Evolutionary conservation across 1,140 invertebrate genomes (phyloP).

Genomic region (Eriocheir sinensis): DNA sequence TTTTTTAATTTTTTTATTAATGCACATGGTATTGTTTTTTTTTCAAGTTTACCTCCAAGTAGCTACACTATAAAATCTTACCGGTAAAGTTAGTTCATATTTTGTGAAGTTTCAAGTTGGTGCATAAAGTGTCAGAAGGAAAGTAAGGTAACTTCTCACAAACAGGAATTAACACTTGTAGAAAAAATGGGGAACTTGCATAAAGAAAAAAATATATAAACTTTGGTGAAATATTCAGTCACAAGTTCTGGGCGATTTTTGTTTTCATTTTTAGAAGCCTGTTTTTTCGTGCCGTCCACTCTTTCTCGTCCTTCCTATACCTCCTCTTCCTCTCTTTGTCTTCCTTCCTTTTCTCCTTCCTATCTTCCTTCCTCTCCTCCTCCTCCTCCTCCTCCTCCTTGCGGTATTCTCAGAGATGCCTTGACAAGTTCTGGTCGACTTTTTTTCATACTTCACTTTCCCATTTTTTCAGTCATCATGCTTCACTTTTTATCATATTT

Average conservation of each 20-base stretch:
- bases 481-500: no score
- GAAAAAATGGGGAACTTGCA: background rate
- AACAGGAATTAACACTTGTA: constrained; percentile 3
- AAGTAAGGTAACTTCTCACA: background rate
- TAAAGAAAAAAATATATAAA: no score
- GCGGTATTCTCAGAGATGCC: no score
- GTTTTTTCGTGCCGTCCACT: no score
- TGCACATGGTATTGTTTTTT: no score
- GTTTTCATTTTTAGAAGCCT: background rate
- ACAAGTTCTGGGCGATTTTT: background rate
- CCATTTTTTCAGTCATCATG: no score
- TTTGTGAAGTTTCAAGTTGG: background rate
- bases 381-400: no score
- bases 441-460: background rate
- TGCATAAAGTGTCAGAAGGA: background rate
- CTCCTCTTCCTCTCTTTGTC: no score
- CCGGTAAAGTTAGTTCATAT: background rate
- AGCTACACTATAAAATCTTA: background rate
- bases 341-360: no score
- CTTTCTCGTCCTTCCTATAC: no score
- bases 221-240: background rate
- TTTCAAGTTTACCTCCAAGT: background rate
- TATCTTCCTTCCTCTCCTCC: no score
- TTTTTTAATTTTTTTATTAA: background rate
- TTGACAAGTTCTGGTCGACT: no score